phyloP scores from a whole-genome alignment of 2,797 vertebrate genomes.

The Craterocephalus amniculus region DNA sequence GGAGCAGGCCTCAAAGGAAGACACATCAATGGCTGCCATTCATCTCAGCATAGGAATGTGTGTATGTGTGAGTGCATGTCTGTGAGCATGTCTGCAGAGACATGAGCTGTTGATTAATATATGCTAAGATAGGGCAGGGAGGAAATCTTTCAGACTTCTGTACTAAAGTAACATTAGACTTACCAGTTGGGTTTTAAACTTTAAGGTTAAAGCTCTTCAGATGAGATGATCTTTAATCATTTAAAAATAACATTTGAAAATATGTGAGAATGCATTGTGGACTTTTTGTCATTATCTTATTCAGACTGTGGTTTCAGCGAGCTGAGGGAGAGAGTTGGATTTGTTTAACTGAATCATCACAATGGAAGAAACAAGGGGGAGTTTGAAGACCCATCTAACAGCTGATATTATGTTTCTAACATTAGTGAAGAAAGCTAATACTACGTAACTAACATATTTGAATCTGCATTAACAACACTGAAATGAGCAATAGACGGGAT shows the following conservation, averaged over 20 bases:
- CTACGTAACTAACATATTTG: not conserved
- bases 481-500: not conserved
- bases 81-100: constrained; percentile 27
- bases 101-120: constrained; percentile 60
- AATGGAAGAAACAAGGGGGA: constrained; percentile 34
- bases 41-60: constrained; percentile 62
- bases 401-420: constrained; percentile 34
- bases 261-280: constrained; percentile 2
- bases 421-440: not conserved
- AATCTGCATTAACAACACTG: constrained; percentile 20
- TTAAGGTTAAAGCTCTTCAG: not conserved
- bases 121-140: constrained; percentile 48
- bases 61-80: constrained; percentile 22
- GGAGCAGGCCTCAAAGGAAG: constrained; percentile 64
- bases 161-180: constrained; percentile 32
- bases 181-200: constrained; percentile 22
- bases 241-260: constrained; percentile 18
- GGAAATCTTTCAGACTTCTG: constrained; percentile 54
- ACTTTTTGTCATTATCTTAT: constrained; percentile 27
- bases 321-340: not conserved
- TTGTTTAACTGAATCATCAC: constrained; percentile 12
- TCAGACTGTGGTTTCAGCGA: constrained; percentile 23
- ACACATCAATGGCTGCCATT: constrained; percentile 70
- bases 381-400: constrained; percentile 30
- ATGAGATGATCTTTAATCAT: constrained; percentile 9